A percentile compares a stretch with the other conserved stretches of the same genome.
Evolutionary conservation across 2,797 vertebrate genomes (phyloP).

Genomic region (Rhabdomys pumilio): DNA sequence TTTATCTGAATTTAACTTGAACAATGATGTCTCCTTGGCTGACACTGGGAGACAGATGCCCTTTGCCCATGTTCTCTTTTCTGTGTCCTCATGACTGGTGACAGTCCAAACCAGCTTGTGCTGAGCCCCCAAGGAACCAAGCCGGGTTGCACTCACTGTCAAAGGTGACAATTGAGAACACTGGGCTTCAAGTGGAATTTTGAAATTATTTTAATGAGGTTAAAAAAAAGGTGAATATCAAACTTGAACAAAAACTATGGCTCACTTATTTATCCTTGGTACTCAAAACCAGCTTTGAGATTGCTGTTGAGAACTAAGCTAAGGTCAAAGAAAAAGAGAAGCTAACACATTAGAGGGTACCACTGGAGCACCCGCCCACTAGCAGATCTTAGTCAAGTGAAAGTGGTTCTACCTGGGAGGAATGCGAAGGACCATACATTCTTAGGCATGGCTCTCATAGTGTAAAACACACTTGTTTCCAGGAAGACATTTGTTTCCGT

Average conservation of each 20-base stretch:
- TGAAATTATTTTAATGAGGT: background rate
- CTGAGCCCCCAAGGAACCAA: background rate
- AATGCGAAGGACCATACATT: background rate
- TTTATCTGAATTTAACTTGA: background rate
- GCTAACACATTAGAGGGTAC: background rate
- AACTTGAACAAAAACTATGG: background rate
- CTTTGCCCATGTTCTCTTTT: background rate
- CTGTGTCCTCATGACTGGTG: background rate
- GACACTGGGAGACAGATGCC: background rate
- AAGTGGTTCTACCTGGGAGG: background rate
- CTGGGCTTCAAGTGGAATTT: background rate
- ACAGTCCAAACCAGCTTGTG: background rate
- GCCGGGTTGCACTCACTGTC: background rate
- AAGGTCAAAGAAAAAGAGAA: background rate
- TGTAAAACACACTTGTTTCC: background rate
- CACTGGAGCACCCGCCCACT: background rate
- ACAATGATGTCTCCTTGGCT: background rate
- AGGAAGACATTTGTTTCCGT: background rate
- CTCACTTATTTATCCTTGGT: background rate
- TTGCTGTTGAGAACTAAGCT: background rate
- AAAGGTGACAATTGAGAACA: background rate
- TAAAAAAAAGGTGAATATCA: background rate
- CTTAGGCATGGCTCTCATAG: background rate
- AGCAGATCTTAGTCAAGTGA: background rate
- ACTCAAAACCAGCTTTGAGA: background rate